Conservation (phyloP, 1,140 invertebrate species). For the Centruroides vittatus region DNA sequence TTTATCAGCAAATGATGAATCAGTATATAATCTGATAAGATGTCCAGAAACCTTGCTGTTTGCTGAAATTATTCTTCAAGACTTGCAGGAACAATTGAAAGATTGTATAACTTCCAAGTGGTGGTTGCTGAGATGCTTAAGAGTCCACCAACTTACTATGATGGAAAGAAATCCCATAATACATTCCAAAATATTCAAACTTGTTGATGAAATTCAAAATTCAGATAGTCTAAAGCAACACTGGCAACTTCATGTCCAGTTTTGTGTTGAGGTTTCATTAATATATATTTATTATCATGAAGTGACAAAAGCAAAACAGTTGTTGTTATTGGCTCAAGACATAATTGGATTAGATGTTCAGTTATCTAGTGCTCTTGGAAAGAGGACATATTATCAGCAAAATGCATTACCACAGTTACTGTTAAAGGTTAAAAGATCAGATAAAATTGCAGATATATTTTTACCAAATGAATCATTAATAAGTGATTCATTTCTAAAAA, state of each 20-base stretch:
- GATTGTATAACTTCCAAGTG: conserved; percentile 38
- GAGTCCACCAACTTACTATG: conserved; percentile 55
- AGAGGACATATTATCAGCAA: conserved; percentile 75
- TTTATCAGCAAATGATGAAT: conserved; percentile 25
- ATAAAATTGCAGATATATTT: conserved; percentile 21
- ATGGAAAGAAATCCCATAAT: conserved; percentile 52
- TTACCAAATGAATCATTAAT: conserved; percentile 17
- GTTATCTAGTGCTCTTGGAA: conserved; percentile 59
- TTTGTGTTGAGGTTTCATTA: conserved; percentile 57
- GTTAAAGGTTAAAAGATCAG: conserved; percentile 39
- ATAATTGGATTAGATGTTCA: conserved; percentile 47
- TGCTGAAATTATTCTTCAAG: conserved; percentile 46
- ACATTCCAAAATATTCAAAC: conserved; percentile 41
- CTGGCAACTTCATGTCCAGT: conserved; percentile 33
- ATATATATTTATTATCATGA: conserved; percentile 58
- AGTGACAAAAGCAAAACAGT: conserved; percentile 46
- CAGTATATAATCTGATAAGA: conserved; percentile 38
- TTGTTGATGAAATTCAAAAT: conserved; percentile 33
- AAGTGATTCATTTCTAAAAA: neutral
- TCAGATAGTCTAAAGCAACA: conserved; percentile 8
- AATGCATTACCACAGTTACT: conserved; percentile 64
- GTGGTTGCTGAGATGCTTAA: conserved; percentile 56
- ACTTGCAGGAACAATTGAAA: conserved; percentile 27
- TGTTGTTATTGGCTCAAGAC: conserved; percentile 44
- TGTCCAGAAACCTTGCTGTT: conserved; percentile 48